Evolutionary conservation across 2,797 vertebrate species (phyloP).

Genomic region (Macrochelys suwanniensis): DNA sequence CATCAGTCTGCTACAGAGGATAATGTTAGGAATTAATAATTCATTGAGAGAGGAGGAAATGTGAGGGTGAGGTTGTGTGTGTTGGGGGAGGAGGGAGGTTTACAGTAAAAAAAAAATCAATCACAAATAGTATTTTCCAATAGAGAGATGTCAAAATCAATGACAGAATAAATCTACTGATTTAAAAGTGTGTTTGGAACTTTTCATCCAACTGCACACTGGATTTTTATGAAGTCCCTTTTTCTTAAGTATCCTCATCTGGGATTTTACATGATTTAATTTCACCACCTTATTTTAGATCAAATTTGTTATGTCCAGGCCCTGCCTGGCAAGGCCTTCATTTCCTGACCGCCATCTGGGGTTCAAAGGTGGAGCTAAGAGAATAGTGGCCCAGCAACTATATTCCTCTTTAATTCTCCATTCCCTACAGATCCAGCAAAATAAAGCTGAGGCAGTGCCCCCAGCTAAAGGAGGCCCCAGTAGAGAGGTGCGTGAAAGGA

Average conservation of each 20-base stretch:
- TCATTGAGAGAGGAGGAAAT: not conserved
- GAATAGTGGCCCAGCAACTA: not conserved
- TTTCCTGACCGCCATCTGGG: not conserved
- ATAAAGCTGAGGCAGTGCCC: not conserved
- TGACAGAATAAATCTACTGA: not conserved
- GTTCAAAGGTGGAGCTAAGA: not conserved
- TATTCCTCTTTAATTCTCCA: not conserved
- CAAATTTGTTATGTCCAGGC: not conserved
- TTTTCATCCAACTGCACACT: not conserved
- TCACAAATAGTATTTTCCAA: not conserved
- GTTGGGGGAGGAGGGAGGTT: fast-evolving
- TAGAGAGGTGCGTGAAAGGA: not conserved
- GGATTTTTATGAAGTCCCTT: not conserved
- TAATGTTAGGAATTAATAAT: not conserved
- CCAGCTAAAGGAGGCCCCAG: not conserved
- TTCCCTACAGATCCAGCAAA: not conserved
- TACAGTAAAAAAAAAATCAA: not conserved
- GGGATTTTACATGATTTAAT: constrained; percentile 11
- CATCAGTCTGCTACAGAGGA: not conserved
- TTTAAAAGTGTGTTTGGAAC: not conserved
- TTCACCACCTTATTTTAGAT: constrained; percentile 2
- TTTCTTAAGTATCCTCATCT: not conserved
- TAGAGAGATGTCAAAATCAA: not conserved
- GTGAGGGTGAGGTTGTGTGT: no score
- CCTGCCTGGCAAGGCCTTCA: not conserved